phyloP scores from a whole-genome alignment of 2,113 vertebrate species.

The Ahaetulla prasina region DNA sequence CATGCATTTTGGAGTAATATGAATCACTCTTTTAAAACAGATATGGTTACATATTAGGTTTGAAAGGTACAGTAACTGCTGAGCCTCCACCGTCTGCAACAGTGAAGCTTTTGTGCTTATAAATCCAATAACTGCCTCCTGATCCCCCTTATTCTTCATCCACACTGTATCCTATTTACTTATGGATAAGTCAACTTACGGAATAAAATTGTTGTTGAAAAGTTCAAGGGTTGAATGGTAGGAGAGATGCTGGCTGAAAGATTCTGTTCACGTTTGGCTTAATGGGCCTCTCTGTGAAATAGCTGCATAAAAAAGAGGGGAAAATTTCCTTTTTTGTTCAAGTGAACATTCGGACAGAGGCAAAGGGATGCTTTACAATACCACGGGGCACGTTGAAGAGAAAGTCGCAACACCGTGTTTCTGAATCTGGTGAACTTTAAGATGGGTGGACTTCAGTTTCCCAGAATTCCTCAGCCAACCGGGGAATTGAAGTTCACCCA shows the following conservation, averaged over 20 bases:
- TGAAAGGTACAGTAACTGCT: conserved; percentile 94
- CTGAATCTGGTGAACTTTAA: background rate
- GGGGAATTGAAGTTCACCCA: background rate
- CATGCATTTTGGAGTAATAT: conserved; percentile 92
- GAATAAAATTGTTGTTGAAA: conserved; percentile 78
- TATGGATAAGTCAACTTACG: conserved; percentile 76
- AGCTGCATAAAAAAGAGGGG: conserved; percentile 19
- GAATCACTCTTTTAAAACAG: conserved; percentile 99
- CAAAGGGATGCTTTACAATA: conserved; percentile 40
- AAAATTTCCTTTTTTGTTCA: conserved; percentile 31
- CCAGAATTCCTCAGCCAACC: background rate
- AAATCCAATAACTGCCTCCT: conserved; percentile 85
- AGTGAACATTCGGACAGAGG: conserved; percentile 8
- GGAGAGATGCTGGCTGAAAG: conserved; percentile 54
- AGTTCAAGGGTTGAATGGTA: conserved; percentile 71
- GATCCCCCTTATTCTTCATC: conserved; percentile 75
- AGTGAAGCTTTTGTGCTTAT: conserved; percentile 87
- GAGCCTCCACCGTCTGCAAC: conserved; percentile 80
- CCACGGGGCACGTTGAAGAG: background rate
- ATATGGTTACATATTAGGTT: conserved; percentile 98
- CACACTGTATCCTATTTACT: conserved; percentile 78
- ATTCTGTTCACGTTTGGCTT: conserved; percentile 55
- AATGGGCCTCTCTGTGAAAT: conserved; percentile 58
- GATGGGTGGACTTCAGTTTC: background rate
- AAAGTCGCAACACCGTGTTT: background rate